Percentiles rank a stretch among this genome's conserved stretches.
phyloP scores from a whole-genome alignment of 2,888 invertebrate species.

The Papilio protenor region DNA sequence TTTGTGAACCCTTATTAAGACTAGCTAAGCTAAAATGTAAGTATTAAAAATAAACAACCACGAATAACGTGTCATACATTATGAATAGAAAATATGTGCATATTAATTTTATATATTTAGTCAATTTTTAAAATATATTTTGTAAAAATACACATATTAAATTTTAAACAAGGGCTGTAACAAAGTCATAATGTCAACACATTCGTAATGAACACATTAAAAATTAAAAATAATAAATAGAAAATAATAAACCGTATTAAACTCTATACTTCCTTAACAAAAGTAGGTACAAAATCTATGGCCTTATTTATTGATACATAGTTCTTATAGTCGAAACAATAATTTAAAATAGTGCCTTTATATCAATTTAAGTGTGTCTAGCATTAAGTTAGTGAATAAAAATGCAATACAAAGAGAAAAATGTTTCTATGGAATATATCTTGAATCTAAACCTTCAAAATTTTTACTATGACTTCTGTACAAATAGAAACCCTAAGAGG shows the following conservation, averaged over 20 bases:
- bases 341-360: conserved; percentile 18
- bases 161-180: neutral
- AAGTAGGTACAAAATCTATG: conserved; percentile 46
- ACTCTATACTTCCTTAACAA: conserved; percentile 33
- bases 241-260: conserved; percentile 32
- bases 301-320: conserved; percentile 39
- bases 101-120: conserved; percentile 21
- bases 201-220: conserved; percentile 38
- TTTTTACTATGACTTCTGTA: conserved; percentile 46
- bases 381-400: conserved; percentile 37
- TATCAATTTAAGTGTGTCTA: conserved; percentile 30
- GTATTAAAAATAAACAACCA: conserved; percentile 39
- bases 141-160: conserved; percentile 3
- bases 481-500: conserved; percentile 41
- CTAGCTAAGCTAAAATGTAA: conserved; percentile 43
- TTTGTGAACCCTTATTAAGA: conserved; percentile 45
- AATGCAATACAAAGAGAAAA: conserved; percentile 20
- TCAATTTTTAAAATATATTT: neutral
- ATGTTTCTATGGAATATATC: conserved; percentile 23
- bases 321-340: conserved; percentile 29
- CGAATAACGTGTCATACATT: conserved; percentile 33
- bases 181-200: conserved; percentile 32
- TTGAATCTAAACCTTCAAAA: conserved; percentile 40
- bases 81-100: conserved; percentile 40
- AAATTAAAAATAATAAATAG: conserved; percentile 39